Evolutionary conservation across 2,797 vertebrate genomes (phyloP), one percentile per base, ranked within the genome.

Genomic region (Premnoplex brunnescens): DNA sequence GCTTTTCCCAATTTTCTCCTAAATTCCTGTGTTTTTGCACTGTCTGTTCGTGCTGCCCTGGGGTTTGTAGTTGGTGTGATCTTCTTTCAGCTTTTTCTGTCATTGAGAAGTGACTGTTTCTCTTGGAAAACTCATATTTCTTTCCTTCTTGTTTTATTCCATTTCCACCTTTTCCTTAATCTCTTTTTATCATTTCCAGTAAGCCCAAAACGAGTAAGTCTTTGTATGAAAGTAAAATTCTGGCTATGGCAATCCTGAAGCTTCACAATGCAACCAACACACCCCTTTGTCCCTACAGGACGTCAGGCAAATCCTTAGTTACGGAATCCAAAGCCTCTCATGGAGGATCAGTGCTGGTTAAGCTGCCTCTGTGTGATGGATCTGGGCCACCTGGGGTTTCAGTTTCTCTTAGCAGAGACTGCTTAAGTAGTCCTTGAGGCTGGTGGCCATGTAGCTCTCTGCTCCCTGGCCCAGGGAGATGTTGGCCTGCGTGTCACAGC

Each of bases 21-120:
- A 10, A 74, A 52, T 8, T 14, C 1, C 15, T 9, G 1, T 34
- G 28, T 23, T 52, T 44, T 23, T 49, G 32, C 0, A 0, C 52
- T n/a, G 30, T 51, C 56, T 69, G 21, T 22, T 41, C 6, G 1
- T 3, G 0, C 43, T 51, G 48, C 43, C 49, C 20, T 12, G 20
- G 27, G 16, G 68, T 58, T 46, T 37, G 55, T 1, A 1, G 46
- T 67, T 14, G 7, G 5, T 5, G 4, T 62, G 84, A 81, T 52
- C 66, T 88, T 80, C 69, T 37, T 66, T 11, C 41, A 44, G 69
- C 34, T 59, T 41, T 72, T 66, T 14, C 54, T 56, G 8, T 14
- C 9, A 27, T 75, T 63, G 22, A 54, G 49, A 71, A 56, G 9
- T 19, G 23, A 15, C 44, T 54, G 0, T 36, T 85, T 67, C 76